Conservation (phyloP, 2,113 vertebrate genomes). For the Macquaria australasica region DNA sequence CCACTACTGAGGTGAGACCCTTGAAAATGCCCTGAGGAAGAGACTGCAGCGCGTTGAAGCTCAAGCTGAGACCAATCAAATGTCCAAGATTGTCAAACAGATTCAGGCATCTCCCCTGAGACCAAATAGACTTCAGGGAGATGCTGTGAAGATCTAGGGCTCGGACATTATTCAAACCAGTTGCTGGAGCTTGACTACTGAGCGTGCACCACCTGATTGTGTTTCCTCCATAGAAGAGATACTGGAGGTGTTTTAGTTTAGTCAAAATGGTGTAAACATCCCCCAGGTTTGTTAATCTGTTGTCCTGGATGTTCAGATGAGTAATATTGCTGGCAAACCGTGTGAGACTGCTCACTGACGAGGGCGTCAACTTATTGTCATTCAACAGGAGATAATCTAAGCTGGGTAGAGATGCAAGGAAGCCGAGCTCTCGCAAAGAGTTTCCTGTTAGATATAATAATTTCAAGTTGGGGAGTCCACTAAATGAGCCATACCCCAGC, state of each 20-base stretch:
- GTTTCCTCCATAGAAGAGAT: slow-evolving; percentile 83
- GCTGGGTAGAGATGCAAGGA: slow-evolving; percentile 73
- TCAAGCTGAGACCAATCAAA: slow-evolving; percentile 82
- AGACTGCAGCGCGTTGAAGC: slow-evolving; percentile 83
- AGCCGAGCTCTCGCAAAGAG: slow-evolving; percentile 78
- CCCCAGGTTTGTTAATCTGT: slow-evolving; percentile 82
- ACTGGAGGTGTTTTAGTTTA: slow-evolving; percentile 69
- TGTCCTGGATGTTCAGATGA: slow-evolving; percentile 82
- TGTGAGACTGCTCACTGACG: slow-evolving; percentile 17
- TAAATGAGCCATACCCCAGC: slow-evolving; percentile 81
- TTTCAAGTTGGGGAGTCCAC: slow-evolving; percentile 75
- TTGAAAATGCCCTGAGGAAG: slow-evolving; percentile 87
- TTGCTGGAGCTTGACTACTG: not conserved
- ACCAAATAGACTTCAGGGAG: slow-evolving; percentile 89
- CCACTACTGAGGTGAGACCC: slow-evolving; percentile 81
- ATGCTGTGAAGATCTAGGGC: slow-evolving; percentile 87
- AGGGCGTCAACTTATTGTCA: slow-evolving; percentile 81
- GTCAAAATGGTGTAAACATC: slow-evolving; percentile 78
- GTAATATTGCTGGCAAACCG: slow-evolving; percentile 46
- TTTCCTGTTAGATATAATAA: slow-evolving; percentile 87
- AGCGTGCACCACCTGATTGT: slow-evolving; percentile 78
- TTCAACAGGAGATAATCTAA: slow-evolving; percentile 75
- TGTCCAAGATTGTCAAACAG: slow-evolving; percentile 85
- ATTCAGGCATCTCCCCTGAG: slow-evolving; percentile 82
- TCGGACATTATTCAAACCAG: slow-evolving; percentile 68